Conservation (phyloP, 2,888 invertebrate genomes). For the Odontothrips loti region DNA sequence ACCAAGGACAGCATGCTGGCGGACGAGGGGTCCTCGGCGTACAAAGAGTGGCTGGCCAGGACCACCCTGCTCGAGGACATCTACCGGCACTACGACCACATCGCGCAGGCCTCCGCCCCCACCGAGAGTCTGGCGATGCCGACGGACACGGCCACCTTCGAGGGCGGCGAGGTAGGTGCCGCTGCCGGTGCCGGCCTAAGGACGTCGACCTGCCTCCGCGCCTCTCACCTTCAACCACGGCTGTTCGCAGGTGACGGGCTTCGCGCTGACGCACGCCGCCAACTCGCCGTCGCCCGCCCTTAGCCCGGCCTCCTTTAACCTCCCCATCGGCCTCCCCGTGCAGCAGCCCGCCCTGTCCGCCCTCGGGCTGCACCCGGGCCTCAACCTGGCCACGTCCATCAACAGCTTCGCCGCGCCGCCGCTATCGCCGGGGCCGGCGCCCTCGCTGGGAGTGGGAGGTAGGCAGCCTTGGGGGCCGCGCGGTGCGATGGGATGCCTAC, state of each 20-base stretch:
- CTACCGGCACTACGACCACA: slow-evolving; percentile 26
- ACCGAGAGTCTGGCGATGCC: neutral
- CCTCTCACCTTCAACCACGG: too few species aligned
- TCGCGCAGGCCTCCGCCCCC: neutral
- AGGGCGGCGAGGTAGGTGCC: neutral
- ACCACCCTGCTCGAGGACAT: slow-evolving; percentile 29
- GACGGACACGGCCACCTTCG: neutral
- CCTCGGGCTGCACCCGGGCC: neutral
- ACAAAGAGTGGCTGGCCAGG: slow-evolving; percentile 28
- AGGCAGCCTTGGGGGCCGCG: neutral
- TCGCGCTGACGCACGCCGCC: slow-evolving; percentile 4
- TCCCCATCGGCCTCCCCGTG: neutral
- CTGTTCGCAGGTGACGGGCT: neutral
- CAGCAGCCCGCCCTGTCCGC: neutral
- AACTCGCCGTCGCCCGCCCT: neutral
- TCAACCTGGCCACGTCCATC: slow-evolving; percentile 17
- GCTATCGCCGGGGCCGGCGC: neutral
- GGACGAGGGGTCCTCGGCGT: slow-evolving; percentile 27
- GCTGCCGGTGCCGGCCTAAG: neutral
- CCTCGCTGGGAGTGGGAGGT: neutral
- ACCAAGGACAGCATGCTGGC: slow-evolving; percentile 27
- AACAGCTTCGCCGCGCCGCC: slow-evolving; percentile 14
- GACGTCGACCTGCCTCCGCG: too few species aligned
- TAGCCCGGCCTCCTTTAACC: neutral
- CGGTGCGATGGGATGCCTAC: neutral